Base-by-base conservation (phyloP, 2,888 invertebrate species). In the Eupsilia transversa region DNA sequence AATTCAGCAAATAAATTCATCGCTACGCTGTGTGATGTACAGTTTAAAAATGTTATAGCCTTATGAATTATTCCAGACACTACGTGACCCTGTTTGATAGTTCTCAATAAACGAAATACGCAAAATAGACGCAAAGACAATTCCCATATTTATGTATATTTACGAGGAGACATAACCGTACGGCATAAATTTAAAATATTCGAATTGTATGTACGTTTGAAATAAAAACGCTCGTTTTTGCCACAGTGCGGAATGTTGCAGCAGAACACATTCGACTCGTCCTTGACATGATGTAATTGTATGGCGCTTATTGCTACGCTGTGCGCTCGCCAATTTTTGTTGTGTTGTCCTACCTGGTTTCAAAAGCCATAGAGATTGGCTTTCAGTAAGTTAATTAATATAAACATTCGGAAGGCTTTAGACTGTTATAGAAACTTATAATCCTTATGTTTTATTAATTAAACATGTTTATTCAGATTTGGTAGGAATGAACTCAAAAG, bases 111-210 rank as follows among this genome's bases (percentile, higher is more conserved):
- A 79, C 68, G 71, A 69, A 82, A 75, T 79, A 76, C 76, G 69
- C 35, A 66, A 82, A 76, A 72, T 82, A 83, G 72, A 83, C 54
- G 66, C 49, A 63, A 72, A 72, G 72, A 77, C 80, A 82, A 82
- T 76, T 61, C 72, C 60, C 70, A 72, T 82, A 82, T 82, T 80
- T 79, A 74, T 68, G 80, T 80, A 35, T 81, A 71, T 80, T 77
- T 83, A 73, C 80, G 83, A 71, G 63, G 72, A 70, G 59, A 59
- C 72, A 79, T 70, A 82, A 75, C 80, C 60, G 56, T 57, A 27
- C 56, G 43, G 63, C 60, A 80, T 74, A 82, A 52, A 73, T 78
- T 85, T 77, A 69, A 85, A 85, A 85, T 78, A 83, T 81, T 79
- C 74, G 66, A 74, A 72, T 79, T 43, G 78, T 77, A 54, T 54